These are phyloP conservation scores for Centropus bengalensis DNA, from an alignment of 2,113 vertebrate genomes.

Conservation along the genomic window DNA sequence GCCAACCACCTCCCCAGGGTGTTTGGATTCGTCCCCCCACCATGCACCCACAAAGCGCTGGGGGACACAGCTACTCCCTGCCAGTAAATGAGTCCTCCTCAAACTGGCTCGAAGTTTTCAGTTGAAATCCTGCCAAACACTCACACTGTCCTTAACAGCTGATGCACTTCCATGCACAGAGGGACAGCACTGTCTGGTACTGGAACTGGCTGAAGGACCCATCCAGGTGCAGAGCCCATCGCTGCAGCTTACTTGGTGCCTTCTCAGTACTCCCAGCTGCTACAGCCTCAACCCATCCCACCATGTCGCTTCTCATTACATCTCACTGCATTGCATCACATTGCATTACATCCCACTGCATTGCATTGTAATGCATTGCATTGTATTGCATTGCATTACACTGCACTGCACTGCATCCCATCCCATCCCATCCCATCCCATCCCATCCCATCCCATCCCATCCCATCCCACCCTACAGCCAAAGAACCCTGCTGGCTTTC, in stretches of 20 bases:
- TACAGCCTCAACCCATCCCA: background rate
- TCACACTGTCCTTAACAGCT: background rate
- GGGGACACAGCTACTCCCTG: background rate
- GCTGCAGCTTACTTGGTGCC: fast-evolving
- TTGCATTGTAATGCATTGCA: background rate
- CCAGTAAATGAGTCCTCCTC: background rate
- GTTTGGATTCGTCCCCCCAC: background rate
- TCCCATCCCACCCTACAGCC: background rate
- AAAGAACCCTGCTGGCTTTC: background rate
- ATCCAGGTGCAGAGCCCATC: background rate
- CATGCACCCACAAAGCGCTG: background rate
- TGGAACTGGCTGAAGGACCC: background rate
- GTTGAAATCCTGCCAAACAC: conserved; percentile 15
- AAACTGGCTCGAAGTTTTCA: conserved; percentile 4
- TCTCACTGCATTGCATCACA: background rate
- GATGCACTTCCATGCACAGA: background rate
- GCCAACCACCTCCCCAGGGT: background rate
- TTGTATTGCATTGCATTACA: background rate
- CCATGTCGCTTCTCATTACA: background rate
- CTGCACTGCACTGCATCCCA: background rate
- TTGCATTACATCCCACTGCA: no score
- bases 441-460: background rate
- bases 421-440: background rate
- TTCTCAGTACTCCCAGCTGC: background rate
- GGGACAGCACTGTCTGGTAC: no score